These are phyloP conservation scores for Orycteropus afer DNA, from an alignment of 2,113 vertebrate genomes.

Conservation along the genomic window DNA sequence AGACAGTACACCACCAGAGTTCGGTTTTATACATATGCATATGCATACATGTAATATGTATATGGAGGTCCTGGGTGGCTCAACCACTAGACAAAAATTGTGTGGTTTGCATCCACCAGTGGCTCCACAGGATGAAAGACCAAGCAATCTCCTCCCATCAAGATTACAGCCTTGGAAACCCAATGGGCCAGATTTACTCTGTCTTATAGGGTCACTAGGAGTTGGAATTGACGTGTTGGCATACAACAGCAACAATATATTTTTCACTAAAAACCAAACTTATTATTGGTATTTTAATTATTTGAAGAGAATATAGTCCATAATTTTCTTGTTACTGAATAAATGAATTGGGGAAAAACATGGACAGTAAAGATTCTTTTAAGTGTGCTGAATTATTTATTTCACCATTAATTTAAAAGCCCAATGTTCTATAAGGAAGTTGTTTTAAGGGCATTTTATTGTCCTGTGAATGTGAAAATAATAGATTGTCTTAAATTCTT, in stretches of 20 bases:
- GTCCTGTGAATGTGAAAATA: conserved; percentile 41
- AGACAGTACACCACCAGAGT: too few species aligned
- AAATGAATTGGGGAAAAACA: conserved; percentile 5
- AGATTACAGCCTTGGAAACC: too few species aligned
- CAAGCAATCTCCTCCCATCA: too few species aligned
- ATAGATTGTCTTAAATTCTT: conserved; percentile 55
- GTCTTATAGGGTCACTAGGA: too few species aligned
- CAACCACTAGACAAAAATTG: too few species aligned
- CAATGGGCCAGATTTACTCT: too few species aligned
- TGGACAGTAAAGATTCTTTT: conserved; percentile 31
- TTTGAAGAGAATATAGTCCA: not conserved
- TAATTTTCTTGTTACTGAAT: conserved; percentile 42
- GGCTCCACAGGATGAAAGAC: too few species aligned
- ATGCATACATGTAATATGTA: not conserved
- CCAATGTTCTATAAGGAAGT: not conserved
- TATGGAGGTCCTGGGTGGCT: too few species aligned
- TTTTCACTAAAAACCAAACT: conserved; percentile 18
- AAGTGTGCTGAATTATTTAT: conserved; percentile 39
- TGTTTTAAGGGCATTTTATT: conserved; percentile 50
- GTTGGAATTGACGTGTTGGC: too few species aligned
- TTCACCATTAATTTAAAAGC: conserved; percentile 21
- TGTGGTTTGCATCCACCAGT: too few species aligned
- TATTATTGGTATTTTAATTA: conserved; percentile 26
- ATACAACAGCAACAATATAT: not conserved
- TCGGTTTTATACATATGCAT: not conserved